Conservation (phyloP, 2,113 vertebrate species). For the Protobothrops mucrosquamatus region DNA sequence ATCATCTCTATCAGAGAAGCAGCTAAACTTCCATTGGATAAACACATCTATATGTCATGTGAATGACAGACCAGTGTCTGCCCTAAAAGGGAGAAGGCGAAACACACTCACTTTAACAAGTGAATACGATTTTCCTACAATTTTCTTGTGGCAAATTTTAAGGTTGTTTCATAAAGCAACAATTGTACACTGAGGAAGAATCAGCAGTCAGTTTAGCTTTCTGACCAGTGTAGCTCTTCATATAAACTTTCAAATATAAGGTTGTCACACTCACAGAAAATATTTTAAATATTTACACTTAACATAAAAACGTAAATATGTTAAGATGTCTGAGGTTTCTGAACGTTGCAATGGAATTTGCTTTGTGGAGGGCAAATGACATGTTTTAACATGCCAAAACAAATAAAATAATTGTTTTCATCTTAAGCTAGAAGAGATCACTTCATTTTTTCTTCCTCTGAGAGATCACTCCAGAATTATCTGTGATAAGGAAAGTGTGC, state of each 20-base stretch:
- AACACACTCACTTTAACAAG: neutral
- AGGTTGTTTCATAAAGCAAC: neutral
- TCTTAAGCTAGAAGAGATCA: slow-evolving; percentile 1
- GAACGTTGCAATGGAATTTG: neutral
- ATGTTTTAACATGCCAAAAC: neutral
- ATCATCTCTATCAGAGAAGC: neutral
- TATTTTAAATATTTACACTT: neutral
- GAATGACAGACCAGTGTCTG: neutral
- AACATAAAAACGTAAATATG: neutral
- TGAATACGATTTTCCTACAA: neutral
- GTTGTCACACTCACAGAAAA: neutral
- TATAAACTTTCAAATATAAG: neutral
- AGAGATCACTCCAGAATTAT: slow-evolving; percentile 25
- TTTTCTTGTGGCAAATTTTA: neutral
- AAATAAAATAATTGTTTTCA: neutral
- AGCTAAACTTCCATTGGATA: neutral
- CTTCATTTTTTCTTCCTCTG: neutral
- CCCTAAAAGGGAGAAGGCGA: neutral
- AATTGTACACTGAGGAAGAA: neutral
- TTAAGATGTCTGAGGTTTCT: neutral
- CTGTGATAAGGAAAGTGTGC: neutral
- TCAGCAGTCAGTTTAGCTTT: neutral
- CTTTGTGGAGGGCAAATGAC: neutral
- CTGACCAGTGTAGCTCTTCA: neutral
- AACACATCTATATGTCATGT: neutral